These are phyloP conservation scores for Stylophora pistillata DNA, from an alignment of 64 coral and sea anemone species.

Conservation along the genomic window DNA sequence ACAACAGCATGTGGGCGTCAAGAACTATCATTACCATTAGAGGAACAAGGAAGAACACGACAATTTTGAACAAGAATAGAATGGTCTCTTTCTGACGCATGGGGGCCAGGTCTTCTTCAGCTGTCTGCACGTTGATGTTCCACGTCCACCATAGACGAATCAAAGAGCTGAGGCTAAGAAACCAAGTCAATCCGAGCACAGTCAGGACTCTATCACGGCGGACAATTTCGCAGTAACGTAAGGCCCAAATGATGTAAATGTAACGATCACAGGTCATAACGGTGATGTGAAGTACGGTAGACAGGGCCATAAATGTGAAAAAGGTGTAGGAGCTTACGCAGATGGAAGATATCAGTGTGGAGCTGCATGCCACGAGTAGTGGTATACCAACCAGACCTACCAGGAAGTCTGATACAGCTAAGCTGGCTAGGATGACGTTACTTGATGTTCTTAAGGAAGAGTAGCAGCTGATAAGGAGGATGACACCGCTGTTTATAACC, in stretches of 20 bases:
- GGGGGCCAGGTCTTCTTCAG: constrained; percentile 23
- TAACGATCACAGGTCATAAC: constrained; percentile 64
- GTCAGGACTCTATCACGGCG: constrained; percentile 16
- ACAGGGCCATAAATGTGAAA: constrained; percentile 42
- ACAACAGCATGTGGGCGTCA: constrained; percentile 44
- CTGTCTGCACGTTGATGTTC: background rate
- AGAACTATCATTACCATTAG: constrained; percentile 29
- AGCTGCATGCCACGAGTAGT: constrained; percentile 29
- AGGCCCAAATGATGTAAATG: constrained; percentile 42
- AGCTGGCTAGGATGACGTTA: constrained; percentile 52
- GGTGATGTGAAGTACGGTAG: constrained; percentile 56
- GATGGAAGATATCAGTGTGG: background rate
- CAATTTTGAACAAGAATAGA: constrained; percentile 5
- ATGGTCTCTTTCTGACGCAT: constrained; percentile 2
- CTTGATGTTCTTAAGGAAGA: constrained; percentile 23
- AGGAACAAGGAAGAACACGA: constrained; percentile 27
- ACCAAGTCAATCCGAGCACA: constrained; percentile 4
- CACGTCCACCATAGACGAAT: constrained; percentile 44
- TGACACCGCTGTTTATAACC: constrained; percentile 28
- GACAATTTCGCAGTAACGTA: constrained; percentile 40
- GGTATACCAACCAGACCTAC: constrained; percentile 39
- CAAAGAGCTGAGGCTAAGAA: constrained; percentile 12
- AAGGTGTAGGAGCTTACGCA: constrained; percentile 42
- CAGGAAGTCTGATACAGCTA: constrained; percentile 49
- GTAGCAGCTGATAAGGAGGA: constrained; percentile 30